These are phyloP conservation scores for Leptocoma aspasia DNA, from an alignment of 2,113 vertebrate genomes.

Conservation along the genomic window DNA sequence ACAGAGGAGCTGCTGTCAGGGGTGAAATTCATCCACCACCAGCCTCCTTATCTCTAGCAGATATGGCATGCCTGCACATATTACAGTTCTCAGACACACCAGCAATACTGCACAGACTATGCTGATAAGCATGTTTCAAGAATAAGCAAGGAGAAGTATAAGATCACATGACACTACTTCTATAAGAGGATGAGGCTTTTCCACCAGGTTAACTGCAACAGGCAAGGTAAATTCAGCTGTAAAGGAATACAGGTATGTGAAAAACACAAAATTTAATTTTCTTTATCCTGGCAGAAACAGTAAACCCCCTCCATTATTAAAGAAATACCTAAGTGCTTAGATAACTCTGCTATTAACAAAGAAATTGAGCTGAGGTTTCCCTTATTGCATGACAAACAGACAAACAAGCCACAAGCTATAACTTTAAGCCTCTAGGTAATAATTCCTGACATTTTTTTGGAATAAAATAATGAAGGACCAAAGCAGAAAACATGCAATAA, in stretches of 20 bases:
- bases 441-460: slow-evolving; percentile 38
- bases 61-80: neutral
- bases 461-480: neutral
- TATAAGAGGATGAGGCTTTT: neutral
- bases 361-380: neutral
- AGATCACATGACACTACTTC: neutral
- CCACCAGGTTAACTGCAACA: neutral
- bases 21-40: neutral
- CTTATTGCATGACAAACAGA: neutral
- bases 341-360: neutral
- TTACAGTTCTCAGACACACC: neutral
- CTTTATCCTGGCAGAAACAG: neutral
- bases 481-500: neutral
- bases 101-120: neutral
- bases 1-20: neutral
- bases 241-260: neutral
- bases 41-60: neutral
- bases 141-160: neutral
- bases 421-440: neutral
- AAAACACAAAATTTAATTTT: neutral
- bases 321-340: neutral
- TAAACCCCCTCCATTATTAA: neutral
- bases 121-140: accelerated
- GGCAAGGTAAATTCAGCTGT: neutral
- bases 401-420: neutral